Evolutionary conservation across 2,888 invertebrate species (phyloP), one percentile per base, ranked within the genome.

Genomic region (Erebia aethiops): DNA sequence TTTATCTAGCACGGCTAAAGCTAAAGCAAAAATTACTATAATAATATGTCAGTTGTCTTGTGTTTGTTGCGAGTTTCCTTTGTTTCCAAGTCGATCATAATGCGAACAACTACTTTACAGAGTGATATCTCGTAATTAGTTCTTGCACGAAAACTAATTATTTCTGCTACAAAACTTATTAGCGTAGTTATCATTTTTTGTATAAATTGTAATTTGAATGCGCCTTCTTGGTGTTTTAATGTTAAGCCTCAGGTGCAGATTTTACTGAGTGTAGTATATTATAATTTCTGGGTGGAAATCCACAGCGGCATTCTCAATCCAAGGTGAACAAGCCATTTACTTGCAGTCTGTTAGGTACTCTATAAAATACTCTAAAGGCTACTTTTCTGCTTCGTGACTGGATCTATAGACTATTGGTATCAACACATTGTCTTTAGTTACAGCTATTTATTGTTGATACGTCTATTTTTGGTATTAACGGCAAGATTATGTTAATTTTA

Each of bases 261-360:
- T 13, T 46, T 67, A 52, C 57, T 26, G n/a, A 57, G 67, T 67
- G 68, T 70, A 69, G 71, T 73, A 51, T 54, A 58, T 68, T 70
- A 56, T 64, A 73, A 71, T 69, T 49, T 74, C 72, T 71, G 71
- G 70, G 52, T 74, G 79, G 81, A 80, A 82, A 84, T 80, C 78
- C 80, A 82, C 80, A 83, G 77, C 82, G 82, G 84, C 87, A 87
- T 87, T 87, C 87, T 81, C 78, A 76, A 76, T 69, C 80, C 87
- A 87, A 87, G 87, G 87, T 85, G 83, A 87, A 66, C 87, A 61
- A 78, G 85, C 85, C 86, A 74, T 78, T 86, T 85, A 87, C 87
- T 81, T 72, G 80, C 71, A 81, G 81, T 79, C 80, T 79, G 78
- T 76, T 78, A 76, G 80, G 77, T 80, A 84, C 76, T 75, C 70